Conservation (phyloP, 2,797 vertebrate species). For the Micropoecilia bifurca region DNA sequence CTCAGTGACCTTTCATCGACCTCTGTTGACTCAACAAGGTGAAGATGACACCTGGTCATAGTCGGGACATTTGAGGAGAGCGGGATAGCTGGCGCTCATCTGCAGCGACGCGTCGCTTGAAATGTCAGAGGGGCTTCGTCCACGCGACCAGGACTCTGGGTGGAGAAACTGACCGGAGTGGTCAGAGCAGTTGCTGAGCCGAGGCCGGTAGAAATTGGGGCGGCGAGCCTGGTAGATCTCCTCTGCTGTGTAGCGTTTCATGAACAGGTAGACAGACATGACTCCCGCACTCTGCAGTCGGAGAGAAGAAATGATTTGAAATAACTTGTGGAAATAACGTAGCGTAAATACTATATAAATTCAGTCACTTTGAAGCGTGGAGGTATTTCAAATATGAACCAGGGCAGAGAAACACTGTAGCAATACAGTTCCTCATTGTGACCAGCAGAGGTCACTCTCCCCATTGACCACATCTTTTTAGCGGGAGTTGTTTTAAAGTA, state of each 20-base stretch:
- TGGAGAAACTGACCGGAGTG: conserved; percentile 92
- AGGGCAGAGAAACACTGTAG: not conserved
- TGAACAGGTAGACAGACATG: conserved; percentile 93
- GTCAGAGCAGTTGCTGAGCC: conserved; percentile 91
- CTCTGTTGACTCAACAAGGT: conserved; percentile 81
- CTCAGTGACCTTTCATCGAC: not conserved
- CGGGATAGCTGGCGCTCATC: conserved; percentile 89
- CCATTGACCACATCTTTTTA: not conserved
- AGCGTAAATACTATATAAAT: not conserved
- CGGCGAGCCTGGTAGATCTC: conserved; percentile 86
- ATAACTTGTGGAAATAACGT: not conserved
- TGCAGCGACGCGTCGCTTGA: conserved; percentile 90
- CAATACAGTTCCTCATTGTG: not conserved
- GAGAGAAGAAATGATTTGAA: not conserved
- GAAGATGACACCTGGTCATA: conserved; percentile 90
- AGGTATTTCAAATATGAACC: not conserved
- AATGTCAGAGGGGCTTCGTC: conserved; percentile 90
- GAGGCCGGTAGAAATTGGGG: conserved; percentile 86
- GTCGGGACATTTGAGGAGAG: conserved; percentile 89
- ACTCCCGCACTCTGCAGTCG: conserved; percentile 86
- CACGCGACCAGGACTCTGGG: conserved; percentile 86
- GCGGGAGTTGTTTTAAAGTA: not conserved
- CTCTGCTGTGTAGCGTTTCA: conserved; percentile 87
- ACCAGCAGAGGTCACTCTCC: conserved; percentile 28
- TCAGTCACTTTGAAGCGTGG: not conserved